phyloP scores from a whole-genome alignment of 2,797 vertebrate species.

The Silurus aristotelis region DNA sequence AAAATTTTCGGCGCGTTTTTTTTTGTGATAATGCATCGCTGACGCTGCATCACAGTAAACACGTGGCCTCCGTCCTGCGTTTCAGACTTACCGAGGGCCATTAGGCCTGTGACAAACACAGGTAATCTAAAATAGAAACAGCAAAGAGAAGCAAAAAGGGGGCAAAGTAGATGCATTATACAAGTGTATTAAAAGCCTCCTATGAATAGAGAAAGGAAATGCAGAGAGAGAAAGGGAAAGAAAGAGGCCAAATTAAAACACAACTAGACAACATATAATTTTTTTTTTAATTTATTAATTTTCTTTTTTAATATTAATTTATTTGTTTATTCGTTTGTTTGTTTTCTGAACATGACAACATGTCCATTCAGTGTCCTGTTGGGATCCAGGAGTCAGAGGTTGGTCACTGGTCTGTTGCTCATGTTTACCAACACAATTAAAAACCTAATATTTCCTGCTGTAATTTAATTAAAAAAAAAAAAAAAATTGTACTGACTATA shows the following conservation, averaged over 20 bases:
- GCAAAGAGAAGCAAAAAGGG: conserved; percentile 27
- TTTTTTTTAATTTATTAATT: not conserved
- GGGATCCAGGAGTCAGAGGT: not conserved
- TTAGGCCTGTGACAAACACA: conserved; percentile 44
- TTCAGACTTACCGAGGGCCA: conserved; percentile 34
- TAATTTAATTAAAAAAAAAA: not conserved
- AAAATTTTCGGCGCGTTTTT: not conserved
- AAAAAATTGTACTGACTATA: not conserved
- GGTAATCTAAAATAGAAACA: conserved; percentile 41
- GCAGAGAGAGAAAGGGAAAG: not conserved
- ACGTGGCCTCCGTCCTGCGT: conserved; percentile 5
- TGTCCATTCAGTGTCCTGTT: not conserved
- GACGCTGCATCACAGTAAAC: not conserved
- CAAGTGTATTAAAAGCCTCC: conserved; percentile 44
- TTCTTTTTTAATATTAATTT: not conserved
- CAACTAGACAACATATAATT: not conserved
- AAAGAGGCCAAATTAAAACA: not conserved
- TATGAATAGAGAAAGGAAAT: conserved; percentile 28
- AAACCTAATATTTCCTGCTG: not conserved
- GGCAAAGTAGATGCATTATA: not conserved
- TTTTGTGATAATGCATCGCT: conserved; percentile 18
- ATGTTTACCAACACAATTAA: not conserved
- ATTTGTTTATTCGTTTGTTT: not conserved
- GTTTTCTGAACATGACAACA: not conserved
- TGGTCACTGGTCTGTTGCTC: not conserved